Conservation (phyloP, 2,888 invertebrate genomes). For the Andrena minutula region DNA sequence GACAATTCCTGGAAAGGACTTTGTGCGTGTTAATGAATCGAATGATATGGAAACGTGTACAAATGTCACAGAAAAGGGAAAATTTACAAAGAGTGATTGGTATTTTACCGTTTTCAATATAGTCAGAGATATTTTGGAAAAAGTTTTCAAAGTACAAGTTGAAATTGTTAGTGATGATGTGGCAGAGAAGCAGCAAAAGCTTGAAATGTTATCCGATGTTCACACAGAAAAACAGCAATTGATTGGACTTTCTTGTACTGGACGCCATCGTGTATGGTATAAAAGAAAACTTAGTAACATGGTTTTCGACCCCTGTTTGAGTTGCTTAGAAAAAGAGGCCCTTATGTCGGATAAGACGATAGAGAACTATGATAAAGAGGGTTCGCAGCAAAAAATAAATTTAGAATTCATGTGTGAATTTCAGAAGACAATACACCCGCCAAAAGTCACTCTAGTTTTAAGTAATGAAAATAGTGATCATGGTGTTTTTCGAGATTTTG, state of each 20-base stretch:
- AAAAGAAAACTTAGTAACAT: constrained; percentile 77
- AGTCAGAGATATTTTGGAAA: constrained; percentile 79
- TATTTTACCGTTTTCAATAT: constrained; percentile 76
- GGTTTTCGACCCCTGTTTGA: constrained; percentile 69
- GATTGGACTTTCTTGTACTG: constrained; percentile 77
- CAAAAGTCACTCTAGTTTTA: constrained; percentile 75
- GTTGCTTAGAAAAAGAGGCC: constrained; percentile 81
- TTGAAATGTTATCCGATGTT: constrained; percentile 80
- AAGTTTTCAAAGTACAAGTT: constrained; percentile 80
- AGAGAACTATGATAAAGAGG: constrained; percentile 60
- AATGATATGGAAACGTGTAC: constrained; percentile 54
- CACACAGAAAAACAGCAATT: constrained; percentile 78
- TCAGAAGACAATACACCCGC: constrained; percentile 74
- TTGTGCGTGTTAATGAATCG: constrained; percentile 66
- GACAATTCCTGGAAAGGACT: constrained; percentile 67
- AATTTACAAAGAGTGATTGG: constrained; percentile 76
- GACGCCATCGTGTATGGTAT: constrained; percentile 81
- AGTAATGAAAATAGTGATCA: constrained; percentile 74
- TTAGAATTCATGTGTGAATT: constrained; percentile 80
- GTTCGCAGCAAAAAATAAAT: constrained; percentile 64
- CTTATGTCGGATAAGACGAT: constrained; percentile 80
- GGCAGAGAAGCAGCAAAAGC: constrained; percentile 80
- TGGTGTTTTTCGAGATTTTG: constrained; percentile 78
- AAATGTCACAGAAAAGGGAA: constrained; percentile 67
- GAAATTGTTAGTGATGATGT: constrained; percentile 65